phyloP scores from a whole-genome alignment of 2,113 vertebrate species.

The Lampris megalopsis region DNA sequence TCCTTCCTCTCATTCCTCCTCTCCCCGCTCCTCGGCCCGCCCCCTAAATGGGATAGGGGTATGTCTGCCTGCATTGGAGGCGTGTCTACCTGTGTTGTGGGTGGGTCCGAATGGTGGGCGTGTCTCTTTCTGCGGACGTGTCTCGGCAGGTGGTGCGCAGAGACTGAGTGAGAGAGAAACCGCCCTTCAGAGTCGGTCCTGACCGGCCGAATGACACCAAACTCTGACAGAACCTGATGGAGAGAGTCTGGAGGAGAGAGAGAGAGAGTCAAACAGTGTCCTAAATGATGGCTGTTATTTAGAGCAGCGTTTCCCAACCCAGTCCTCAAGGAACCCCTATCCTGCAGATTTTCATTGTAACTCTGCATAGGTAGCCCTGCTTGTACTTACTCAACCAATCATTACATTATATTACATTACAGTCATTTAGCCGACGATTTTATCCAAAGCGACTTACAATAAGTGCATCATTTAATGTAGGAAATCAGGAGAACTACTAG shows the following conservation, averaged over 20 bases:
- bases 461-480: no score
- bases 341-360: no score
- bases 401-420: no score
- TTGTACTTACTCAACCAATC: no score
- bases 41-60: not conserved
- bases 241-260: slow-evolving; percentile 80
- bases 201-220: slow-evolving; percentile 85
- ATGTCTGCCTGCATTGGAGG: not conserved
- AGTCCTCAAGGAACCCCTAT: no score
- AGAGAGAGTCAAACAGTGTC: slow-evolving; percentile 1
- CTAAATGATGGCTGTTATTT: not conserved
- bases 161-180: slow-evolving; percentile 85
- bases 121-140: slow-evolving; percentile 81
- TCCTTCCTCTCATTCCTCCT: slow-evolving; percentile 10
- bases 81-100: not conserved
- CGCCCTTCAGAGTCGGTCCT: slow-evolving; percentile 88
- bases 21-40: not conserved
- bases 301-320: not conserved
- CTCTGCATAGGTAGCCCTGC: no score
- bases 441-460: no score
- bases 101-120: accelerated
- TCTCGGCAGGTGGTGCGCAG: slow-evolving; percentile 67
- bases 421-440: no score
- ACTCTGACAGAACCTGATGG: slow-evolving; percentile 84
- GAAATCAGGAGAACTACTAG: no score